Conservation (phyloP, 2,888 invertebrate species). For the Ochlodes sylvanus region DNA sequence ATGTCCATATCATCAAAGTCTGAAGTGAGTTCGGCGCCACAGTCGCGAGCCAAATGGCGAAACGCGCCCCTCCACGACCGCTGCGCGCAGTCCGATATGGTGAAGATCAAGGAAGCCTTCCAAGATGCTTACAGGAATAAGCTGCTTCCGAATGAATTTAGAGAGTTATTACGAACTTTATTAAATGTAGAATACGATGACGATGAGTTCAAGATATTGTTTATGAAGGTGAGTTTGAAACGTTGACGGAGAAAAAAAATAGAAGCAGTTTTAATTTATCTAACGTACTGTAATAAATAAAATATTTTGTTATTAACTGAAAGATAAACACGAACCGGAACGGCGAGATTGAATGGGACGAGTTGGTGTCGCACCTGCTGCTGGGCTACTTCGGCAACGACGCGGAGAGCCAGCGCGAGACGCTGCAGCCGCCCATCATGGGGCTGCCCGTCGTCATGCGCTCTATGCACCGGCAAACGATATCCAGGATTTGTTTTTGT, state of each 20-base stretch:
- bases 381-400: slow-evolving; percentile 89
- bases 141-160: slow-evolving; percentile 71
- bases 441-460: slow-evolving; percentile 84
- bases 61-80: slow-evolving; percentile 56
- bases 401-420: slow-evolving; percentile 85
- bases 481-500: slow-evolving; percentile 87
- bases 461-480: slow-evolving; percentile 89
- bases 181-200: slow-evolving; percentile 82
- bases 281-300: no score
- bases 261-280: no score
- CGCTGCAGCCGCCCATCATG: slow-evolving; percentile 87
- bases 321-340: slow-evolving; percentile 86
- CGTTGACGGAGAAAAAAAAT: no score
- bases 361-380: slow-evolving; percentile 90
- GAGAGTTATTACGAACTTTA: slow-evolving; percentile 66
- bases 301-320: neutral
- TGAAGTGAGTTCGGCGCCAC: slow-evolving; percentile 60
- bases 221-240: slow-evolving; percentile 81
- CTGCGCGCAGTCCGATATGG: slow-evolving; percentile 60
- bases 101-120: slow-evolving; percentile 76
- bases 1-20: slow-evolving; percentile 65
- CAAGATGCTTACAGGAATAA: slow-evolving; percentile 67
- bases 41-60: slow-evolving; percentile 54
- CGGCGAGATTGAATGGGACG: slow-evolving; percentile 88
- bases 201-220: slow-evolving; percentile 86